Evolutionary conservation across 2,888 invertebrate species (phyloP).

Genomic region (Nudaria mundana): DNA sequence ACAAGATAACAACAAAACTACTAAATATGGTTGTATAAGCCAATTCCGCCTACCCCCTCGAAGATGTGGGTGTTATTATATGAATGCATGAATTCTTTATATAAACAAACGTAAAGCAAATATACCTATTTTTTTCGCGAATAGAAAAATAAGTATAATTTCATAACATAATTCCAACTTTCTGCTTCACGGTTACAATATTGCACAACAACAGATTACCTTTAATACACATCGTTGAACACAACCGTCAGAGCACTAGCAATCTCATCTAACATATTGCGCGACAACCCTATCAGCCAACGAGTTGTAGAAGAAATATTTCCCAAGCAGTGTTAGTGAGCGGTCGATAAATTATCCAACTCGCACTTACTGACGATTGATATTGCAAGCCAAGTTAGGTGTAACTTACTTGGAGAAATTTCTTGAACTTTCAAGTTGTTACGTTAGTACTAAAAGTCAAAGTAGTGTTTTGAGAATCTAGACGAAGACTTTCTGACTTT

Average conservation of each 20-base stretch:
- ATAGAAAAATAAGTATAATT: no score
- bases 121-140: no score
- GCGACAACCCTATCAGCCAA: slow-evolving; percentile 13
- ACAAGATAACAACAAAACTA: no score
- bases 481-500: no score
- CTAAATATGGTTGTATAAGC: no score
- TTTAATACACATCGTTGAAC: background rate
- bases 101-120: no score
- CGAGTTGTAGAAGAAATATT: slow-evolving; percentile 20
- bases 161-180: no score
- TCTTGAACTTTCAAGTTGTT: background rate
- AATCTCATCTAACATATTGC: background rate
- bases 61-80: no score
- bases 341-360: slow-evolving; percentile 39
- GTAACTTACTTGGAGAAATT: background rate
- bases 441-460: no score
- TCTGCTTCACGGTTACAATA: background rate
- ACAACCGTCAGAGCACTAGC: background rate
- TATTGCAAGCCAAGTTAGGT: background rate
- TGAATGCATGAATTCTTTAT: no score
- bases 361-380: slow-evolving; percentile 27
- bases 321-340: slow-evolving; percentile 25
- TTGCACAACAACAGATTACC: background rate
- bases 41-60: no score
- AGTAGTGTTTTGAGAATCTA: no score